These are phyloP conservation scores for Notodonta ziczac DNA, from an alignment of 2,888 invertebrate genomes.

Conservation along the genomic window DNA sequence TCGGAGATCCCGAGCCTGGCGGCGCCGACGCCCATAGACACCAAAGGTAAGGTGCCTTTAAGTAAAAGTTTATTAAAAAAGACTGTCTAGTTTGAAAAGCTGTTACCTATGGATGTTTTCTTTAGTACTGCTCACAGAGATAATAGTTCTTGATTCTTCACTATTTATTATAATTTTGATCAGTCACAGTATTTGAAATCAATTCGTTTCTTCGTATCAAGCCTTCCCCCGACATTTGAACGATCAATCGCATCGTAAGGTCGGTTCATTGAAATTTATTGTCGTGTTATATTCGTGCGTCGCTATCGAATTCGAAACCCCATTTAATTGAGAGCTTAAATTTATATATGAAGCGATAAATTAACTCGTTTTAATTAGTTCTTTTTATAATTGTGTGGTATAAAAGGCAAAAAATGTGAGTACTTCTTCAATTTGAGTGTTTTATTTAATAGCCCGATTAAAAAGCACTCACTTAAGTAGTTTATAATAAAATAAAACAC, in stretches of 20 bases:
- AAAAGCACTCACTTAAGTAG: not conserved
- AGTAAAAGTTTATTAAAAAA: no score
- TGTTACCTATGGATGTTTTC: no score
- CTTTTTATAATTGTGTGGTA: conserved; percentile 9
- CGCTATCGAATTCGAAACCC: conserved; percentile 16
- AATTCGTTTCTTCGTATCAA: not conserved
- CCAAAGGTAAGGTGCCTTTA: conserved; percentile 68
- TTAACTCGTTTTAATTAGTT: conserved; percentile 26
- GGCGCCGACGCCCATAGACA: conserved; percentile 73
- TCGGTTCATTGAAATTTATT: conserved; percentile 7
- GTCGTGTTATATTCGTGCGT: conserved; percentile 9
- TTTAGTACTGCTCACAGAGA: no score
- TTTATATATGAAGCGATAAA: conserved; percentile 31
- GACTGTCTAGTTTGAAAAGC: no score
- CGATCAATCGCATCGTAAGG: not conserved
- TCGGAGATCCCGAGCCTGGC: conserved; percentile 73
- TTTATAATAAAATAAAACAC: no score
- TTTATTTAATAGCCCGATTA: not conserved
- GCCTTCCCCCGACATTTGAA: not conserved
- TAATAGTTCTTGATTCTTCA: no score
- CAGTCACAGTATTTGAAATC: not conserved
- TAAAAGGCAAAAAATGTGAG: not conserved
- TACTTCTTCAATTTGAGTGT: not conserved
- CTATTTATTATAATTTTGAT: no score
- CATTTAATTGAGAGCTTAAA: conserved; percentile 26